A percentile compares a stretch with the other conserved stretches of the same genome.
These are phyloP conservation scores for Chroicocephalus ridibundus DNA, from an alignment of 2,113 vertebrate species.

Conservation along the genomic window DNA sequence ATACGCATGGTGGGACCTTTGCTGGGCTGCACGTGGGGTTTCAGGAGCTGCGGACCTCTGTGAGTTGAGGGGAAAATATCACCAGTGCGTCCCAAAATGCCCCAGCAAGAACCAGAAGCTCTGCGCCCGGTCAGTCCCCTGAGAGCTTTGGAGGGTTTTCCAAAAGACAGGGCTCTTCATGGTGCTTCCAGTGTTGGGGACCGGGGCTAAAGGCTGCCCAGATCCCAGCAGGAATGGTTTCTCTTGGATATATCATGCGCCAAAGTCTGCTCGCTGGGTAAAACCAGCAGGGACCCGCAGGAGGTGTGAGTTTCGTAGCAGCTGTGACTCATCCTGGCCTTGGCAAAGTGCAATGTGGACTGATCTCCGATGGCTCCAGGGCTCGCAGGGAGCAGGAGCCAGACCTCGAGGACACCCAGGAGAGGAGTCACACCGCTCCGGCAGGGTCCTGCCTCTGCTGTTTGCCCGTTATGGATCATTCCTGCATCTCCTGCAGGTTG, in stretches of 20 bases:
- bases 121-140: not conserved
- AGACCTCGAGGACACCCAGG: not conserved
- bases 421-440: not conserved
- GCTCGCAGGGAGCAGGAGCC: not conserved
- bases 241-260: not conserved
- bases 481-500: not conserved
- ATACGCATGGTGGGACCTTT: accelerated
- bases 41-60: not conserved
- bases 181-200: not conserved
- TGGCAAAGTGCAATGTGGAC: not conserved
- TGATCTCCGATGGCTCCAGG: not conserved
- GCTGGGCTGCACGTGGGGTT: not conserved
- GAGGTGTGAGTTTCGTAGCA: not conserved
- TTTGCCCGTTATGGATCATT: not conserved
- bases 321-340: not conserved
- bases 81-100: not conserved
- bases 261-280: not conserved
- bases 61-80: not conserved
- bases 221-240: not conserved
- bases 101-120: not conserved
- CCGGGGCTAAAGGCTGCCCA: not conserved
- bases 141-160: not conserved
- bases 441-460: not conserved
- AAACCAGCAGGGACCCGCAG: not conserved
- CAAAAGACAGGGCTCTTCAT: not conserved